Conservation (phyloP, 1,140 invertebrate species). For the Papilio machaon region DNA sequence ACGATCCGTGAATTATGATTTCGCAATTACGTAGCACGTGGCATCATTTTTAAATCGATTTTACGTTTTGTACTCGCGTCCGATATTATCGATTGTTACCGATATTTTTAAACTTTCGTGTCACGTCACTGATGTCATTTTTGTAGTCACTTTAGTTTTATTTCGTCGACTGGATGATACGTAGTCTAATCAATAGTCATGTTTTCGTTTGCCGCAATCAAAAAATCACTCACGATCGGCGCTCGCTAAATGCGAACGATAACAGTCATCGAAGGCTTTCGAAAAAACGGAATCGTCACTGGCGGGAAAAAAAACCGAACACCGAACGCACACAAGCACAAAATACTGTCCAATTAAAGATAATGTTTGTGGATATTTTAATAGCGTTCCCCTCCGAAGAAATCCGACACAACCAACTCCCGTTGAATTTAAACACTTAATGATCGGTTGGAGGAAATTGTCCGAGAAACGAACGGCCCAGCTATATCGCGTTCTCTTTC, state of each 20-base stretch:
- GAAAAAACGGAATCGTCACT: slow-evolving; percentile 74
- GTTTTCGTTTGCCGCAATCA: slow-evolving; percentile 47
- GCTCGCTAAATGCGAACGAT: slow-evolving; percentile 69
- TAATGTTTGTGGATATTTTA: slow-evolving; percentile 82
- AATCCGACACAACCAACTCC: slow-evolving; percentile 81
- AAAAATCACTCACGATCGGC: slow-evolving; percentile 60
- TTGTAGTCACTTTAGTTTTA: slow-evolving; percentile 43
- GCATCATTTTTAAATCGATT: slow-evolving; percentile 62
- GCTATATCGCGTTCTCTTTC: slow-evolving; percentile 65
- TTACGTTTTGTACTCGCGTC: slow-evolving; percentile 37
- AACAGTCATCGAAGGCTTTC: slow-evolving; percentile 72
- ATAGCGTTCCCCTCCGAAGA: slow-evolving; percentile 79
- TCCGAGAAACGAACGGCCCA: slow-evolving; percentile 78
- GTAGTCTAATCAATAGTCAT: slow-evolving; percentile 51
- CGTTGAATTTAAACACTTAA: slow-evolving; percentile 81
- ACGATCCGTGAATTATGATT: slow-evolving; percentile 61
- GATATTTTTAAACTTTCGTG: slow-evolving; percentile 34
- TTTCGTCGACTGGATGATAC: slow-evolving; percentile 34
- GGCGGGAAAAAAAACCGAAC: slow-evolving; percentile 59
- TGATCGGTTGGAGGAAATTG: slow-evolving; percentile 81
- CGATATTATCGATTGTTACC: slow-evolving; percentile 44
- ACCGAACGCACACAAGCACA: slow-evolving; percentile 75
- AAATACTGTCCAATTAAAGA: slow-evolving; percentile 80
- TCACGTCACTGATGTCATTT: slow-evolving; percentile 78
- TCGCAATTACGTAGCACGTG: slow-evolving; percentile 68